A percentile compares a stretch with the other conserved stretches of the same genome.
These are phyloP conservation scores for Labrus mixtus DNA, from an alignment of 2,113 vertebrate genomes.

Conservation along the genomic window DNA sequence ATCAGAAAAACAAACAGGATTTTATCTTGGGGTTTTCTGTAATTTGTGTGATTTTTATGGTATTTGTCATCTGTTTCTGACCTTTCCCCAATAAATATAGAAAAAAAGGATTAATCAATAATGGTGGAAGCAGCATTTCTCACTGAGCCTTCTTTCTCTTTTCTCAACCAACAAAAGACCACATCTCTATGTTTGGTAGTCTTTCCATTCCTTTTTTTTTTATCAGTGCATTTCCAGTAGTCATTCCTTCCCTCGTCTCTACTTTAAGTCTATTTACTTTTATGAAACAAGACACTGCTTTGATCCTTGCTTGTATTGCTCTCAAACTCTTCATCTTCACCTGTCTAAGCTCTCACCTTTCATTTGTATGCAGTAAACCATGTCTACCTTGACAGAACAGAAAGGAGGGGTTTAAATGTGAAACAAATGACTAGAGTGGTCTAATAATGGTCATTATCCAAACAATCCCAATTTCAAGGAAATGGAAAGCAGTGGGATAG, in stretches of 20 bases:
- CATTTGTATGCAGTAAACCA: slow-evolving; percentile 20
- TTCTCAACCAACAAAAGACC: neutral
- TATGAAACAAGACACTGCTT: neutral
- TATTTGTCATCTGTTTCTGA: neutral
- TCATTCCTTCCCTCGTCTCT: neutral
- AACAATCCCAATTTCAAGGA: slow-evolving; percentile 74
- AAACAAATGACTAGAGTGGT: slow-evolving; percentile 63
- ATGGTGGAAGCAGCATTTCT: neutral
- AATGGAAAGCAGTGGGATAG: slow-evolving; percentile 79
- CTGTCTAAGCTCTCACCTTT: slow-evolving; percentile 6
- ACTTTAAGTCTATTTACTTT: neutral
- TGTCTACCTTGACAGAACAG: slow-evolving; percentile 13
- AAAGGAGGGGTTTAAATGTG: slow-evolving; percentile 38
- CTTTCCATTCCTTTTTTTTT: too few relatives aligned
- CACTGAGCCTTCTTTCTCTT: too few relatives aligned
- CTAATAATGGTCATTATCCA: slow-evolving; percentile 77
- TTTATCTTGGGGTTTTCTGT: too few relatives aligned
- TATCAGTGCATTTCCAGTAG: neutral
- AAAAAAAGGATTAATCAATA: neutral
- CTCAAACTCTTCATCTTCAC: neutral
- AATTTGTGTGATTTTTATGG: too few relatives aligned
- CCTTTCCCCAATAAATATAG: too few relatives aligned
- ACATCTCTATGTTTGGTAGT: neutral
- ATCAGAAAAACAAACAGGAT: too few relatives aligned
- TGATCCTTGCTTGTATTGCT: neutral